Evolutionary conservation across 2,113 vertebrate species (phyloP).

Genomic region (Odobenus rosmarus): DNA sequence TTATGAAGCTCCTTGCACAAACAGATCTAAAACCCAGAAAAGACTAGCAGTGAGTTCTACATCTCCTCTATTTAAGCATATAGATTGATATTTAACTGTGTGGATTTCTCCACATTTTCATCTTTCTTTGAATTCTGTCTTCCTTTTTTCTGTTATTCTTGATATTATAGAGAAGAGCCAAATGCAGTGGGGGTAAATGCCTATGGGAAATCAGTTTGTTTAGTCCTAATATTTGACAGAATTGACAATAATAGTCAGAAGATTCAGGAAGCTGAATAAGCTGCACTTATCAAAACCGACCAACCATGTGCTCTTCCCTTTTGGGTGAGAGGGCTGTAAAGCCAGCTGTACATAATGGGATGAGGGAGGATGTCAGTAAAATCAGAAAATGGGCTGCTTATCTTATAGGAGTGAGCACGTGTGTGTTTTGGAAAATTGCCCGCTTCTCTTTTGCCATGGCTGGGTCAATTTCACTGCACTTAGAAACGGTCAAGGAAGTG

Average conservation of each 20-base stretch:
- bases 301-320: rapidly evolving
- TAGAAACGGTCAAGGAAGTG: not conserved
- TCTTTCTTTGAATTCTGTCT: not conserved
- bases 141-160: not conserved
- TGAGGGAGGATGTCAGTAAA: not conserved
- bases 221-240: not conserved
- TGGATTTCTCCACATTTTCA: not conserved
- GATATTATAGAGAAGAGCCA: not conserved
- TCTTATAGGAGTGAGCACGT: not conserved
- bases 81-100: not conserved
- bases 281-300: not conserved
- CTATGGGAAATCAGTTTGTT: not conserved
- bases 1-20: not conserved
- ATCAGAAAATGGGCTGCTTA: not conserved
- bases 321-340: not conserved
- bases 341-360: not conserved
- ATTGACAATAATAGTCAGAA: not conserved
- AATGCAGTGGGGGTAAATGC: not conserved
- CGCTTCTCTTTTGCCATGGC: not conserved
- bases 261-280: not conserved
- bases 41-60: not conserved
- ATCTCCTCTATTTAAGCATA: not conserved
- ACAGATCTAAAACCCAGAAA: not conserved
- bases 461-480: not conserved
- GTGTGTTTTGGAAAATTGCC: not conserved